These are phyloP conservation scores for Crotalus helleri DNA, from an alignment of 2,113 vertebrate species.

Conservation along the genomic window DNA sequence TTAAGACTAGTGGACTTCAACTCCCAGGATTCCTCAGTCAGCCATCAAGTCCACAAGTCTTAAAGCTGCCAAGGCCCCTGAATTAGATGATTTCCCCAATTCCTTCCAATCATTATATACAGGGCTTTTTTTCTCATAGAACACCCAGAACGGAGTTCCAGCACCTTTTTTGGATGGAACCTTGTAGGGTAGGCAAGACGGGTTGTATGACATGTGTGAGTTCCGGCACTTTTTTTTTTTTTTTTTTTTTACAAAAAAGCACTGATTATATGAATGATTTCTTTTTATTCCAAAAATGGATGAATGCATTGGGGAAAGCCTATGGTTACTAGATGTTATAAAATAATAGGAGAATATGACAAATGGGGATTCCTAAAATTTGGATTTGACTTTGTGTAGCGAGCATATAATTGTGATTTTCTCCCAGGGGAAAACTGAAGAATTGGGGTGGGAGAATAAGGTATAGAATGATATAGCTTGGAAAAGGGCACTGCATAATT, in stretches of 20 bases:
- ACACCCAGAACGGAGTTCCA: no score
- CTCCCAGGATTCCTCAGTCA: background rate
- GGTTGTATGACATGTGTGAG: no score
- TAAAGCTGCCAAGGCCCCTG: background rate
- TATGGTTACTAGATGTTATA: background rate
- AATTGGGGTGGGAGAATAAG: background rate
- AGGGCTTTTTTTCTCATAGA: no score
- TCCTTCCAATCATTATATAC: background rate
- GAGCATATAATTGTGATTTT: background rate
- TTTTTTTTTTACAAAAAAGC: no score
- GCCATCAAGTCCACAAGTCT: background rate
- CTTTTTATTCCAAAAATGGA: background rate
- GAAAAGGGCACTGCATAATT: background rate
- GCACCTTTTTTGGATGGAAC: no score
- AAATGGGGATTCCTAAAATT: background rate
- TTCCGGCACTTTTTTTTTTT: no score
- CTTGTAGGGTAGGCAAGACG: no score
- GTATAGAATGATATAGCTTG: background rate
- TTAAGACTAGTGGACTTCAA: background rate
- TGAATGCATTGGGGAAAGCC: background rate
- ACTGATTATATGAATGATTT: background rate
- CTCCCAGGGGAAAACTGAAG: background rate
- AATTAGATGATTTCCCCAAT: background rate
- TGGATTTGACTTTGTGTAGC: background rate
- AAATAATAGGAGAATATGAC: background rate